Percentiles rank a stretch among this genome's conserved stretches.
Conservation (phyloP, 2,888 invertebrate genomes). For the Liposcelis brunnea region DNA sequence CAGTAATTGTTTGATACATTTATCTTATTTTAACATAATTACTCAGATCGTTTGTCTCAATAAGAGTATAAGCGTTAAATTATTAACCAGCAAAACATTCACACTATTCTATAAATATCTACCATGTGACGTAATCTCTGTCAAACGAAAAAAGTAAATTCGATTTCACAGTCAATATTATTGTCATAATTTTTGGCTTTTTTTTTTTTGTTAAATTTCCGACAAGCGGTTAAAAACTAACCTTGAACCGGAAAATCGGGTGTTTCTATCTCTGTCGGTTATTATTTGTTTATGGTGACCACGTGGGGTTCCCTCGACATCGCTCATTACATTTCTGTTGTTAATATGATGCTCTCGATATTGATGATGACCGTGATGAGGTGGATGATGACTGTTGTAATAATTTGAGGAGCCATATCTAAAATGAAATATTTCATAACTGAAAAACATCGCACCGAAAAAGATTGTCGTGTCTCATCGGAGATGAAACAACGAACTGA, state of each 20-base stretch:
- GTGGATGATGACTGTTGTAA: conserved; percentile 39
- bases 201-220: too few species aligned
- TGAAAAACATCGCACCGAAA: background rate
- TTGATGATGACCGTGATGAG: conserved; percentile 32
- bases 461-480: background rate
- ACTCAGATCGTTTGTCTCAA: too few species aligned
- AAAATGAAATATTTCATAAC: background rate
- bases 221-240: conserved; percentile 21
- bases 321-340: conserved; percentile 4
- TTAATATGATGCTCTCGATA: conserved; percentile 26
- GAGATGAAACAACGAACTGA: background rate
- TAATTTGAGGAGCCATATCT: conserved; percentile 24
- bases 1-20: too few species aligned
- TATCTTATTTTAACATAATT: too few species aligned
- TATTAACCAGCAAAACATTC: too few species aligned
- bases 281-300: conserved; percentile 26
- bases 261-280: conserved; percentile 41
- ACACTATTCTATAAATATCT: too few species aligned
- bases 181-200: too few species aligned
- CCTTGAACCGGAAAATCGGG: conserved; percentile 46
- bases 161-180: too few species aligned
- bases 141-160: too few species aligned
- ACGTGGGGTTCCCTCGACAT: conserved; percentile 4
- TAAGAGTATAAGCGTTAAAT: too few species aligned
- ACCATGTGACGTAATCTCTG: too few species aligned